These are phyloP conservation scores for Adelges cooleyi DNA, from an alignment of 1,140 invertebrate species.

Conservation along the genomic window DNA sequence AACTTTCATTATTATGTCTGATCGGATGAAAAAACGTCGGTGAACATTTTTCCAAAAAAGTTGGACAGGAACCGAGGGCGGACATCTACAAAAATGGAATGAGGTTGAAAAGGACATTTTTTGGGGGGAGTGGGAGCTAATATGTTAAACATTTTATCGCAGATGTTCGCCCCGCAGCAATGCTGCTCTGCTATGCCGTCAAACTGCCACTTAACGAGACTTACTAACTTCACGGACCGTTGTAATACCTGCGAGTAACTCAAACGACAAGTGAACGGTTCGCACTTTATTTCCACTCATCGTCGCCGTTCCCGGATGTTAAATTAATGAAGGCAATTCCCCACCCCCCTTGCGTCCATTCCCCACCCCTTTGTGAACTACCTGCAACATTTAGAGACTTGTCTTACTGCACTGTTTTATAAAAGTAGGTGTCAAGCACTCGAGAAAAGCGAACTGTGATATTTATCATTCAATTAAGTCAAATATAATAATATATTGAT, in stretches of 20 bases:
- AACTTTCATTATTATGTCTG: slow-evolving; percentile 20
- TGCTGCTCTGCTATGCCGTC: neutral
- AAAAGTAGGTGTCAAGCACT: too few relatives aligned
- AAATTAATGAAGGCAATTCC: neutral
- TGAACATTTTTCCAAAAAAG: slow-evolving; percentile 14
- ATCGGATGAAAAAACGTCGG: neutral
- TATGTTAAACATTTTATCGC: slow-evolving; percentile 25
- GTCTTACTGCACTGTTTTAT: too few relatives aligned
- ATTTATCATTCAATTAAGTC: too few relatives aligned
- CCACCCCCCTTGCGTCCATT: too few relatives aligned
- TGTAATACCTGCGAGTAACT: neutral
- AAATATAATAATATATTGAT: too few relatives aligned
- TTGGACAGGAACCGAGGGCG: neutral
- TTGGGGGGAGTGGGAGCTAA: neutral
- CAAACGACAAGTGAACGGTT: neutral
- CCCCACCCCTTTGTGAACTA: too few relatives aligned
- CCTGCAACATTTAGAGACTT: too few relatives aligned
- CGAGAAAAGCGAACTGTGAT: too few relatives aligned
- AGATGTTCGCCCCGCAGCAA: slow-evolving; percentile 10
- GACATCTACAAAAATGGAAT: neutral
- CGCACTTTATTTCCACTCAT: neutral
- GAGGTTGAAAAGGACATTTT: too few relatives aligned
- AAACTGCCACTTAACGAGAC: slow-evolving; percentile 26
- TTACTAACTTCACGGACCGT: slow-evolving; percentile 5
- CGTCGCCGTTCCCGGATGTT: neutral